Evolutionary conservation across 2,113 vertebrate species (phyloP), one percentile per base, ranked within the genome.

Genomic region (Arvicanthis niloticus): DNA sequence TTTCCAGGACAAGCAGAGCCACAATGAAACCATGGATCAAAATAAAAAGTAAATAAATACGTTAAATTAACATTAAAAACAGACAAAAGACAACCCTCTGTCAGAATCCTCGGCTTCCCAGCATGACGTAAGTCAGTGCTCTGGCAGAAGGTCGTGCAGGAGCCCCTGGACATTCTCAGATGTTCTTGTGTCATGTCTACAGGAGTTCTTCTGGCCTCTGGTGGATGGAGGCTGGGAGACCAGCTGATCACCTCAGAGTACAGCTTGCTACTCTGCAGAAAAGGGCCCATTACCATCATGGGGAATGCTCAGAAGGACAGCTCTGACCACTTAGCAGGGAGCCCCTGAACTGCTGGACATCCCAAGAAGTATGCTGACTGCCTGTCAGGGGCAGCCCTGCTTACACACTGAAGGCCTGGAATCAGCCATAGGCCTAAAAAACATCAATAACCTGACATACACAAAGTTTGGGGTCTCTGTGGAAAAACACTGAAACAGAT

Each of bases 21-120:
- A 60, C 40, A 75, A 5, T 12, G 67, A 60, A 29, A 72, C 67
- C 26, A 29, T 84, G 21, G 81, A 67, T 34, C 37, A 98, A 99
- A 99, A 51, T 51, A 51, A 51, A 10, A 48, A 42, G 24, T 31
- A 42, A 84, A 62, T 84, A 84, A 62, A 42, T 42, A 84, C 26
- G 34, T 5, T 68, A 88, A 72, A 56, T 88, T 53, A 88, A 75
- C 58, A 73, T 40, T 42, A 26, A 11, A 42, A 40, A 42, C 15
- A 16, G n/a, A 29, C 37, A 51, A n/a, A 40, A 56, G 21, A 40
- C 56, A 56, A 31, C 42, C 68, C 19, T 48, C 34, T 0, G 26
- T 67, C 68, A 26, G 12, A 40, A 16, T 15, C 60, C 34, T 70
- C 40, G n/a, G 24, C 62, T 80, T 73, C 6, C 0, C 10, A 26